Base-by-base conservation (phyloP, 2,797 vertebrate species). In the Sebastes taczanowskii region DNA sequence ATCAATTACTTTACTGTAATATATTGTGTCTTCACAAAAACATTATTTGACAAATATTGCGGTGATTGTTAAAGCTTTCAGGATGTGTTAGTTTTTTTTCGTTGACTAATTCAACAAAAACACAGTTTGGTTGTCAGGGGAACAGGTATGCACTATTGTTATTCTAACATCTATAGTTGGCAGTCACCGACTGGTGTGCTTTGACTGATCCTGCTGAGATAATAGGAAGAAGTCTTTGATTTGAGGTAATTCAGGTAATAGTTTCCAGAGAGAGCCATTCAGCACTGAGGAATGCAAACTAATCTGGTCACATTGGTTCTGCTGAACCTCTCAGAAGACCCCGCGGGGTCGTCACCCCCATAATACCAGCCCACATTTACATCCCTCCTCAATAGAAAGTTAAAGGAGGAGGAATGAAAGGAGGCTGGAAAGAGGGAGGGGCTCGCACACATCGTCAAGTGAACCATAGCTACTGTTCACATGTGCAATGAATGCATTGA, bases 211-310 rank as follows among this genome's bases (percentile, higher is more conserved):
- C 89, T 80, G 77, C 87, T 84, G 88, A 89, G 90, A 91, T 94
- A 93, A 94, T 87, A 83, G 90, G 87, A 94, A 87, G 85, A 91
- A 75, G 91, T 88, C 90, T 93, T 94, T 94, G 94, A 94, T 94
- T 95, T 89, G 86, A 86, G 77, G 91, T 94, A 93, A 95, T 95
- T 92, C 91, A 95, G 93, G 95, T 94, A 96, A 95, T 93, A 80
- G 94, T 87, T 95, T 94, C 95, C 94, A 94, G 93, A 91, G 86
- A 80, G 85, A 81, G 59, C 32, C 85, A 81, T 93, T 92, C 90
- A 89, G 88, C 77, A 74, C 84, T 78, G 74, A 81, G 89, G 92
- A 94, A 94, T 93, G 93, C 82, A 85, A 91, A 90, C 90, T 89
- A 92, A 95, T 92, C 91, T 91, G 82, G 85, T 91, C 91, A 69